Conservation (phyloP, 2,113 vertebrate genomes). For the Cyprinodon brontotheroides region DNA sequence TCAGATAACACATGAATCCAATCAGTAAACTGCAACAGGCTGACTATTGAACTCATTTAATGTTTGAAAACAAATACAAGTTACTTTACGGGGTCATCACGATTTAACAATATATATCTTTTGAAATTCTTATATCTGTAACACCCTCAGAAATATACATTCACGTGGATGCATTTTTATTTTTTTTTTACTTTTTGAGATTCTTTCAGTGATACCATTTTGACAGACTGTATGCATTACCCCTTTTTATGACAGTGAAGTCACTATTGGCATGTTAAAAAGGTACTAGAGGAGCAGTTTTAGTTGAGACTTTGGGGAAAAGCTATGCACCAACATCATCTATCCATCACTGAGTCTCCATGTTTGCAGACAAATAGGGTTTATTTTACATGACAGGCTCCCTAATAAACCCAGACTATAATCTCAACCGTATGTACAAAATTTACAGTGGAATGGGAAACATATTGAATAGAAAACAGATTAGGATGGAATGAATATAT, state of each 20-base stretch:
- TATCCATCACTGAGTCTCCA: slow-evolving; percentile 56
- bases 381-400: slow-evolving; percentile 64
- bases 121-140: slow-evolving; percentile 71
- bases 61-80: slow-evolving; percentile 82
- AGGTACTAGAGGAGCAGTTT: slow-evolving; percentile 54
- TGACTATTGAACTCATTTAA: slow-evolving; percentile 83
- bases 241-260: slow-evolving; percentile 59
- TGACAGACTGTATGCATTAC: slow-evolving; percentile 52
- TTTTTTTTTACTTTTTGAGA: slow-evolving; percentile 58
- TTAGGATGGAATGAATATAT: slow-evolving; percentile 74
- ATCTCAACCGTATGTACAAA: slow-evolving; percentile 77
- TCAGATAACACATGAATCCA: slow-evolving; percentile 52
- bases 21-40: slow-evolving; percentile 68
- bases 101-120: slow-evolving; percentile 77
- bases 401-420: slow-evolving; percentile 72
- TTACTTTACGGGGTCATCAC: slow-evolving; percentile 83
- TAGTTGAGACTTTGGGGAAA: slow-evolving; percentile 62
- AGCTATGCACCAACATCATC: slow-evolving; percentile 60
- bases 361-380: slow-evolving; percentile 69
- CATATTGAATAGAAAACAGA: slow-evolving; percentile 74
- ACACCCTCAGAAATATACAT: slow-evolving; percentile 82
- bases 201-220: slow-evolving; percentile 67
- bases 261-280: slow-evolving; percentile 68
- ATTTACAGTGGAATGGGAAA: slow-evolving; percentile 82
- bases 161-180: slow-evolving; percentile 73